These are phyloP conservation scores for Pithys albifrons DNA, from an alignment of 2,113 vertebrate genomes.

Conservation along the genomic window DNA sequence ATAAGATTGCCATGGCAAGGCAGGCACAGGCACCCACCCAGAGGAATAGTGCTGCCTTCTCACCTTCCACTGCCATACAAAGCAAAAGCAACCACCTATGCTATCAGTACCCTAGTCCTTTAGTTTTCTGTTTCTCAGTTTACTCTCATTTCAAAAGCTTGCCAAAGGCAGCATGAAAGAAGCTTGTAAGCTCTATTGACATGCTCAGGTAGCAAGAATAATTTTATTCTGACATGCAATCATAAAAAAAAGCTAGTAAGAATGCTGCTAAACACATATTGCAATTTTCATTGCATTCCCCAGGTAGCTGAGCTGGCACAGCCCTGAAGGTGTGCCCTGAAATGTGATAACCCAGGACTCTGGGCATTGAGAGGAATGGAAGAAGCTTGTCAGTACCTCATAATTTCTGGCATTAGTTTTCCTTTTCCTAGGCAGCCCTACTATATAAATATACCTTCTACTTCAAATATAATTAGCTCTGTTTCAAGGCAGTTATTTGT, in stretches of 20 bases:
- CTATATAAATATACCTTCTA: neutral
- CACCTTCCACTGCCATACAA: accelerated
- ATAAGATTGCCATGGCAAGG: neutral
- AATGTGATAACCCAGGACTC: neutral
- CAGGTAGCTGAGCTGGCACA: neutral
- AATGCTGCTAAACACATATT: neutral
- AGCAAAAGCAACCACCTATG: neutral
- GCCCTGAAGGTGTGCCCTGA: neutral
- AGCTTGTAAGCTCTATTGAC: neutral
- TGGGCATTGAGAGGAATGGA: neutral
- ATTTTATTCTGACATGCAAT: neutral
- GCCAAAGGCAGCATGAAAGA: neutral
- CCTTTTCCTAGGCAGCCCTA: neutral
- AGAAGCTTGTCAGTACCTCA: neutral
- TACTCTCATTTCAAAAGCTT: neutral
- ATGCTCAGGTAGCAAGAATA: neutral
- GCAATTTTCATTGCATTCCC: neutral
- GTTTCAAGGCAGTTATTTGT: neutral
- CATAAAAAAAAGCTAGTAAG: neutral
- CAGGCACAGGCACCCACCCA: neutral
- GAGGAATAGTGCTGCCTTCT: neutral
- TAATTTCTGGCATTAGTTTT: neutral
- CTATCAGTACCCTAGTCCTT: accelerated
- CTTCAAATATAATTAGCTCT: neutral
- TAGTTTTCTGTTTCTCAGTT: neutral